Evolutionary conservation across 1,140 invertebrate species (phyloP).

Genomic region (Hyphantria cunea): DNA sequence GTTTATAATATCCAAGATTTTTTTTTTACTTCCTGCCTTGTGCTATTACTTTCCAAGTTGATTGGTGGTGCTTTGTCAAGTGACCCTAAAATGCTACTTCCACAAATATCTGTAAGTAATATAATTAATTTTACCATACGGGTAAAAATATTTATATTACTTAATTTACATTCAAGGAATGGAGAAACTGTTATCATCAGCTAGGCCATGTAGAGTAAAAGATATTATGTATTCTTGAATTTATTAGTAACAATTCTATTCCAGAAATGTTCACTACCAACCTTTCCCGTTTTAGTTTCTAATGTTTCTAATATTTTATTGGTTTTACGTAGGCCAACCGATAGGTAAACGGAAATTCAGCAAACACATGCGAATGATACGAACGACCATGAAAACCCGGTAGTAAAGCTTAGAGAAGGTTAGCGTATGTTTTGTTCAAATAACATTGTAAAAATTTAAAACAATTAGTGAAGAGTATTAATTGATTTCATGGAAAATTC

Average conservation of each 20-base stretch:
- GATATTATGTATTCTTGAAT: background rate
- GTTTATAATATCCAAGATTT: too few species aligned
- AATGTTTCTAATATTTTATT: conserved; percentile 3
- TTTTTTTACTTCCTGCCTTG: too few species aligned
- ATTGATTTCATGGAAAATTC: conserved; percentile 3
- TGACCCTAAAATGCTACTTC: too few species aligned
- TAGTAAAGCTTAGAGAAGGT: background rate
- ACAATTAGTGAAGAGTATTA: conserved; percentile 29
- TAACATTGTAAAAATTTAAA: conserved; percentile 1
- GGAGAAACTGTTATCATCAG: background rate
- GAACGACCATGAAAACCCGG: background rate
- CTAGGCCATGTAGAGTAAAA: background rate
- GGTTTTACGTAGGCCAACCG: background rate
- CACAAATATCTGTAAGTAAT: too few species aligned
- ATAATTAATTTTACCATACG: too few species aligned
- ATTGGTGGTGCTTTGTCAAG: too few species aligned
- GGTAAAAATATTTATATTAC: too few species aligned
- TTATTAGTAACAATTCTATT: background rate
- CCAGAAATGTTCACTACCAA: too few species aligned
- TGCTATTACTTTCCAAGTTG: too few species aligned
- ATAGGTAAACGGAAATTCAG: conserved; percentile 1
- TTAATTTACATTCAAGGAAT: background rate
- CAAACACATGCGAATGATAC: background rate
- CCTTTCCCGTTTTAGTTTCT: background rate
- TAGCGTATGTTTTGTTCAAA: background rate